Base-by-base conservation (phyloP, 2,888 invertebrate genomes). In the Atethmia centrago region DNA sequence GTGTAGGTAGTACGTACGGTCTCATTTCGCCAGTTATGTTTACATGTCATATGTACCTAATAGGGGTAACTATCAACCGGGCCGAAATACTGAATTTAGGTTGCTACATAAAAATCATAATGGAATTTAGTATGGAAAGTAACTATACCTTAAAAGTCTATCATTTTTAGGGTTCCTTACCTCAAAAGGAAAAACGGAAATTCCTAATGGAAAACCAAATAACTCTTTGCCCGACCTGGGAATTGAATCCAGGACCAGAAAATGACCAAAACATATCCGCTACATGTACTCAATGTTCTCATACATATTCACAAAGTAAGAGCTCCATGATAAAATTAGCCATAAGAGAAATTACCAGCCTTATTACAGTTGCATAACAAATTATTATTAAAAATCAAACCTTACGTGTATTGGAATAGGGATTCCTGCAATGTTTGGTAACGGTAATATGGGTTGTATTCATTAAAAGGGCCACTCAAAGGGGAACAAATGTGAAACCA, bases 241-340 rank as follows among this genome's bases (percentile, higher is more conserved):
- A n/a, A n/a, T n/a, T n/a, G n/a, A n/a, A n/a, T n/a, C n/a, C n/a
- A n/a, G n/a, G n/a, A n/a, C n/a, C n/a, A n/a, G 19, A 8, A 1
- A 25, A 40, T 19, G 0, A 42, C 21, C n/a, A 51, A 51, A 45
- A 45, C 36, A 51, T 58, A 58, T 51, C 19, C 19, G 3, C 49
- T 14, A 66, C 25, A 47, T 28, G 45, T 12, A 70, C 36, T 47
- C 55, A n/a, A 21, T 56, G n/a, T 19, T 58, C 70, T 81, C 77
- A 71, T 68, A 70, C 76, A 79, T 76, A 83, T 77, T 77, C 78
- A 74, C 71, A 71, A 83, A 81, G 73, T 90, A 91, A 91, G 91
- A 90, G 87, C 84, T 88, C 87, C 87, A 88, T 92, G 93, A 92
- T 92, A 89, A 92, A 92, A 92, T 93, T 92, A 93, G 89, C 85